Evolutionary conservation across 2,113 vertebrate genomes (phyloP).

Genomic region (Zosterops hypoxanthus): DNA sequence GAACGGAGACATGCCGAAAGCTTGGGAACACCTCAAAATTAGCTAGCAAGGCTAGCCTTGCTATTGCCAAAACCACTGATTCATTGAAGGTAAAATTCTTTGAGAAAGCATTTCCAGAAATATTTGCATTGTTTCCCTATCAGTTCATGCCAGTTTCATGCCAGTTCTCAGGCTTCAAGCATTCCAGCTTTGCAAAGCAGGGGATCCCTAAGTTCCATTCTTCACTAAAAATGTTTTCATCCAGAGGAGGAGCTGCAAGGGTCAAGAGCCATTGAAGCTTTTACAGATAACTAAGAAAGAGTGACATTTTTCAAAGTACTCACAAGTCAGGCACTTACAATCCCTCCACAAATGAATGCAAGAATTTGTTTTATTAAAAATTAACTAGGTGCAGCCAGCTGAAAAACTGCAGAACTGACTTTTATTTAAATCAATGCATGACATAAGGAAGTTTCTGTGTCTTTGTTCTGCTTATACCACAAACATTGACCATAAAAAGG

Average conservation of each 20-base stretch:
- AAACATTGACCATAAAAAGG: neutral
- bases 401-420: neutral
- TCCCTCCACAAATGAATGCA: neutral
- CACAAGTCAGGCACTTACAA: neutral
- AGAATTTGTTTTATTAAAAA: neutral
- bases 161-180: conserved; percentile 19
- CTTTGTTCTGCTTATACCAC: neutral
- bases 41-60: neutral
- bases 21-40: neutral
- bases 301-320: neutral
- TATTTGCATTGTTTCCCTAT: conserved; percentile 36
- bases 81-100: neutral
- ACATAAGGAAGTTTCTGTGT: neutral
- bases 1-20: neutral
- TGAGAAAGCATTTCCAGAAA: conserved; percentile 13
- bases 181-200: neutral
- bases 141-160: neutral
- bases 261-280: neutral
- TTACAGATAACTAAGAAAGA: neutral
- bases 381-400: neutral
- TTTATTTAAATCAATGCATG: neutral
- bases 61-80: neutral
- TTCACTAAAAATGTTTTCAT: neutral
- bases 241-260: neutral
- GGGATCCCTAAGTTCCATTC: neutral